These are phyloP conservation scores for Prionace glauca DNA, from an alignment of 2,797 vertebrate genomes.

Conservation along the genomic window DNA sequence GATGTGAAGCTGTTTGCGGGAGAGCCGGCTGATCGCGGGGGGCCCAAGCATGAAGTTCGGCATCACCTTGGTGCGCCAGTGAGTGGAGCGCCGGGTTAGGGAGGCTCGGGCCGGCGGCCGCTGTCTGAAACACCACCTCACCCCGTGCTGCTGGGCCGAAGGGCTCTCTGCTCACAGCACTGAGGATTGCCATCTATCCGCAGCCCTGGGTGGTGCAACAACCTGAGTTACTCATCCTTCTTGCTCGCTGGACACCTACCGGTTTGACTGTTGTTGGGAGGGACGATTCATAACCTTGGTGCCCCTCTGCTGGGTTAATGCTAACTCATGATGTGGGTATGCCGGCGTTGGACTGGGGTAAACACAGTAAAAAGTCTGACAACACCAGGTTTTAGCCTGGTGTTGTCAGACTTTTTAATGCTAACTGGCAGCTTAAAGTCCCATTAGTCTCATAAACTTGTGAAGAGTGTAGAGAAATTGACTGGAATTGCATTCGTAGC, in stretches of 20 bases:
- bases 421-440: neutral
- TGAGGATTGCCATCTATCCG: neutral
- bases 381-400: no score
- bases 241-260: neutral
- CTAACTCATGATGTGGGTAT: no score
- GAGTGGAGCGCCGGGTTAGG: neutral
- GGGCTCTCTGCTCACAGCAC: neutral
- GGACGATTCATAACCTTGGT: neutral
- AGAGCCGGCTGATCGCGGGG: neutral
- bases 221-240: neutral
- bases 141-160: neutral
- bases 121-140: no score
- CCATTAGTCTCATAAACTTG: neutral
- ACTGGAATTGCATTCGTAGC: neutral
- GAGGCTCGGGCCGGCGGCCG: neutral
- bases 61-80: neutral
- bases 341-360: no score
- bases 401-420: no score
- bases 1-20: neutral
- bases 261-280: neutral
- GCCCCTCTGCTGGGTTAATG: neutral
- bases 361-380: no score
- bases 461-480: neutral
- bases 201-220: neutral
- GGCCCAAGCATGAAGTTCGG: neutral